These are phyloP conservation scores for Rhagonycha lutea DNA, from an alignment of 2,888 invertebrate genomes.

Conservation along the genomic window DNA sequence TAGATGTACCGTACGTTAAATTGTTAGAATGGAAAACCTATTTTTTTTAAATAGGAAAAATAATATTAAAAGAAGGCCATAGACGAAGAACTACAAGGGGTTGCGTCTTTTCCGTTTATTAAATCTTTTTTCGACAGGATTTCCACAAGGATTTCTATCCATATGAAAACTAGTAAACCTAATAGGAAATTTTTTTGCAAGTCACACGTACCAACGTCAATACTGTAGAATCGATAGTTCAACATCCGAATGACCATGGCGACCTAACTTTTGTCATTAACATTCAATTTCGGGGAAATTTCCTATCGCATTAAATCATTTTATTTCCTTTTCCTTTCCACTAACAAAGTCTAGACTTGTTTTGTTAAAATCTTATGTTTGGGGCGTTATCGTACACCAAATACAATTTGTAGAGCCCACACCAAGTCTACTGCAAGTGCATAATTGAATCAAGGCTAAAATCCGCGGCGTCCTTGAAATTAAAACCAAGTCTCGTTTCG, in stretches of 20 bases:
- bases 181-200: background rate
- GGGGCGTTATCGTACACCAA: conserved; percentile 8
- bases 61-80: no score
- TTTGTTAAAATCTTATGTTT: conserved; percentile 8
- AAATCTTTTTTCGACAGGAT: background rate
- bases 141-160: background rate
- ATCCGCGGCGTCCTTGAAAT: conserved; percentile 25
- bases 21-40: background rate
- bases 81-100: no score
- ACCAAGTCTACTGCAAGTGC: conserved; percentile 27
- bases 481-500: conserved; percentile 30
- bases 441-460: conserved; percentile 32
- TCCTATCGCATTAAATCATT: background rate
- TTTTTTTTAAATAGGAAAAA: no score
- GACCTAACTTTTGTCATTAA: background rate
- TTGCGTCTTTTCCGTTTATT: no score
- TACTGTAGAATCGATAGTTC: conserved; percentile 7
- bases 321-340: conserved; percentile 16
- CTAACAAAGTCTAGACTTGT: conserved; percentile 13
- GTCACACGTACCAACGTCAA: background rate
- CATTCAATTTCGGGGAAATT: conserved; percentile 8
- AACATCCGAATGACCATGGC: background rate
- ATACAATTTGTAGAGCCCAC: conserved; percentile 10
- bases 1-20: background rate
- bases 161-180: no score